Conservation (phyloP, 2,797 vertebrate genomes). For the Urosaurus nigricauda region DNA sequence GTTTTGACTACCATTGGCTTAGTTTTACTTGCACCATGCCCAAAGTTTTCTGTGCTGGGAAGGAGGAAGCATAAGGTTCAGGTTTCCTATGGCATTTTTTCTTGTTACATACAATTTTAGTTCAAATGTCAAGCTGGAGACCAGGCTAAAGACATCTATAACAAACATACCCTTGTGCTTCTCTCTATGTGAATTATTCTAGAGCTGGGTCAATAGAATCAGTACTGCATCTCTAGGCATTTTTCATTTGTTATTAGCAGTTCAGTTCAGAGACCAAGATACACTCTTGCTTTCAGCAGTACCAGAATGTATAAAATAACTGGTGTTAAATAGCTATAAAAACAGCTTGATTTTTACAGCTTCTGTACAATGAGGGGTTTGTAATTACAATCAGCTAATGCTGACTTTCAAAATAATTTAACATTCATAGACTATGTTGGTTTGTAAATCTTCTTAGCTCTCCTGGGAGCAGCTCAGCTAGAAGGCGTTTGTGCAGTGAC, state of each 20-base stretch:
- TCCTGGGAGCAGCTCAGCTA: slow-evolving; percentile 16
- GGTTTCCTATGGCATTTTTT: neutral
- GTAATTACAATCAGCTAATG: slow-evolving; percentile 22
- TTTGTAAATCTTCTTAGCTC: slow-evolving; percentile 20
- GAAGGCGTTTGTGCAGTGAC: slow-evolving; percentile 33
- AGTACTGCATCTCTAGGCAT: neutral
- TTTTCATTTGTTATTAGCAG: slow-evolving; percentile 16
- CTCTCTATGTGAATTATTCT: slow-evolving; percentile 11
- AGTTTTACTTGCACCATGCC: too few species aligned
- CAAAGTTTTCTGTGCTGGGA: neutral
- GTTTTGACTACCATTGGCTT: too few species aligned
- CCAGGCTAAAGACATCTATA: neutral
- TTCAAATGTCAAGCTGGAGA: neutral
- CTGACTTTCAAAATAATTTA: slow-evolving; percentile 37
- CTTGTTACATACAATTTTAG: neutral
- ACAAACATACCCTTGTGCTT: neutral
- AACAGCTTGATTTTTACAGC: slow-evolving; percentile 30
- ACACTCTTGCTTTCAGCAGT: slow-evolving; percentile 15
- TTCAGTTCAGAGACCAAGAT: neutral
- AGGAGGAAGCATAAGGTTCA: neutral
- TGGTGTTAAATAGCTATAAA: slow-evolving; percentile 22
- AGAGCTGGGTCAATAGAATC: neutral
- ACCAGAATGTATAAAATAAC: slow-evolving; percentile 28
- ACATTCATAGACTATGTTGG: slow-evolving; percentile 28
- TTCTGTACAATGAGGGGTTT: slow-evolving; percentile 35